Evolutionary conservation across 2,888 invertebrate species (phyloP), one percentile per base, ranked within the genome.

Genomic region (Macropis europaea): DNA sequence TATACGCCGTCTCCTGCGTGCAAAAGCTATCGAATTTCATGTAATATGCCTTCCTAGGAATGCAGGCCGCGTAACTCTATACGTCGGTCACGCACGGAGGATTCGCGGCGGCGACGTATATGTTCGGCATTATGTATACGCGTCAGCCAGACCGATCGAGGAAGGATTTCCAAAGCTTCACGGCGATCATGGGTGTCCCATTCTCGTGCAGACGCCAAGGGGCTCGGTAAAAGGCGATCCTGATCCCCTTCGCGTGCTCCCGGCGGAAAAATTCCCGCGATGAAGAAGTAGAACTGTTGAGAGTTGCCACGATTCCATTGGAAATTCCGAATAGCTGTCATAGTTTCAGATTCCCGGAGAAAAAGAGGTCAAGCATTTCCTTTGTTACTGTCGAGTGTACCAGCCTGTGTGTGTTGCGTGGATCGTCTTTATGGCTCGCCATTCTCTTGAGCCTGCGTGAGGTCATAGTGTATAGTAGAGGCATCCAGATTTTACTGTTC

Each of bases 1-100:
- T 67, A 34, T 36, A 38, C 50, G 36, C n/a, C 63, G 61, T 66
- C 62, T 66, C 19, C 60, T 38, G 38, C 36, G 54, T 45, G 63
- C 70, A 61, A 78, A 79, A 81, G 76, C 73, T 83, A 84, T 86
- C 82, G 85, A 85, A 86, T 86, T 85, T 86, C 84, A 80, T 69
- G 76, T 79, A 57, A n/a, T 79, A 76, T 67, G 63, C 77, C 67
- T 52, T 56, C 68, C 79, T 77, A 77, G 84, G 84, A 86, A 86
- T 86, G 85, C 76, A 61, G 72, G 61, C 77, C 77, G 74, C 75
- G 86, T 83, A 84, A 84, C 84, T 82, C 82, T 82, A 85, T 84
- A 84, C 85, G 79, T 72, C 78, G 76, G 77, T 86, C 86, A 85
- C 86, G 86, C 84, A 84, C 73, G 69, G 72, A 61, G 63, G 82